A percentile compares a stretch with the other conserved stretches of the same genome.
Conservation (phyloP, 2,113 vertebrate species). For the Muntiacus reevesi region DNA sequence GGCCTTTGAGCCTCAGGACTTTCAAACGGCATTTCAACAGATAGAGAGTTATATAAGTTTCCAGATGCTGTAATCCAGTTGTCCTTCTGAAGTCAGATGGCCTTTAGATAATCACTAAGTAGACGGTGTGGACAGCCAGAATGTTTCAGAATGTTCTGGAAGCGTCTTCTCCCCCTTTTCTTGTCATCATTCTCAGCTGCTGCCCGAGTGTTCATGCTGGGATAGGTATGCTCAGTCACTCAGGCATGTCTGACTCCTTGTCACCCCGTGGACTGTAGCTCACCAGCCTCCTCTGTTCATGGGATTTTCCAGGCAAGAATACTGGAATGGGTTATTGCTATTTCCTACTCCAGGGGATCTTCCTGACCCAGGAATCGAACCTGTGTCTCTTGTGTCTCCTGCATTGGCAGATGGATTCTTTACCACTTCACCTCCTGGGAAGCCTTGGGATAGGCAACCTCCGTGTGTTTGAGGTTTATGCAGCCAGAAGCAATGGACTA, state of each 20-base stretch:
- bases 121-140: not conserved
- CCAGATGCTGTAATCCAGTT: not conserved
- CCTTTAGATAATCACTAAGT: not conserved
- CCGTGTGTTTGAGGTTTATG: not conserved
- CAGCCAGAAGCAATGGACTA: not conserved
- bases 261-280: not conserved
- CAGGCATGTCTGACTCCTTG: not conserved
- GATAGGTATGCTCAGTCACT: not conserved
- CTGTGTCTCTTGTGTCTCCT: not conserved
- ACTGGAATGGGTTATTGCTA: not conserved
- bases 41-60: not conserved
- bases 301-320: not conserved
- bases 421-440: not conserved
- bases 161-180: not conserved
- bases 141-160: not conserved
- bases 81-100: not conserved
- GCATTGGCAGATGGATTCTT: not conserved
- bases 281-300: not conserved
- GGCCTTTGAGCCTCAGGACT: not conserved
- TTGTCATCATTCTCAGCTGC: not conserved
- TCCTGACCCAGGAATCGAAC: not conserved
- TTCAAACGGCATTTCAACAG: not conserved
- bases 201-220: not conserved
- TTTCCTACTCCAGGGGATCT: not conserved
- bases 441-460: not conserved